Conservation (phyloP, 2,797 vertebrate genomes). For the Calcarius lapponicus region DNA sequence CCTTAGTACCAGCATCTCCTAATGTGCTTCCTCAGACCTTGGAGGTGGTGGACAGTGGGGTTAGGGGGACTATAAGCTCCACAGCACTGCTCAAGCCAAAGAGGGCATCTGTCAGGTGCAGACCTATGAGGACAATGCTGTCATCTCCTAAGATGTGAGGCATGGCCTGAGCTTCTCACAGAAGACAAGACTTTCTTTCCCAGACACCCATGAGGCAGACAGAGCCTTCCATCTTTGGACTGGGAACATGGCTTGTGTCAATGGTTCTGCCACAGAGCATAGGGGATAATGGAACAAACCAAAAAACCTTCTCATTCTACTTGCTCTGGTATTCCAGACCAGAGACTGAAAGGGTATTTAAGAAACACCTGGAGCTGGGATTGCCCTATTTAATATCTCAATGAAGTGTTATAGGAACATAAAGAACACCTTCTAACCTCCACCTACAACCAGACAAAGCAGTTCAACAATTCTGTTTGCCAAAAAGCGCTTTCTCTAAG, state of each 20-base stretch:
- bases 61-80: not conserved
- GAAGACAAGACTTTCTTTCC: not conserved
- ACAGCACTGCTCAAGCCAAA: not conserved
- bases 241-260: not conserved
- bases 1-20: not conserved
- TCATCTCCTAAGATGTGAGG: too few relatives aligned
- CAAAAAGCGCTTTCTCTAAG: not conserved
- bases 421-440: not conserved
- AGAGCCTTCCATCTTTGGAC: not conserved
- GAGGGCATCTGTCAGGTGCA: rapidly evolving
- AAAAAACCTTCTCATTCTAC: not conserved
- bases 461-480: not conserved
- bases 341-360: not conserved
- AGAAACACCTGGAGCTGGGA: not conserved
- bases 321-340: not conserved
- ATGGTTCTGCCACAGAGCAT: not conserved
- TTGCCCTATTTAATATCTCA: not conserved
- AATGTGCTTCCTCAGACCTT: not conserved
- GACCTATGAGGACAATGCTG: not conserved
- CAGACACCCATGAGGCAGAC: not conserved
- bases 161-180: too few relatives aligned
- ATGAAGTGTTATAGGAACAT: not conserved
- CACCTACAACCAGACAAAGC: not conserved
- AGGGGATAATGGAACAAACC: not conserved
- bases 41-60: not conserved